Evolutionary conservation across 2,888 invertebrate genomes (phyloP).

Genomic region (Limnephilus lunatus): DNA sequence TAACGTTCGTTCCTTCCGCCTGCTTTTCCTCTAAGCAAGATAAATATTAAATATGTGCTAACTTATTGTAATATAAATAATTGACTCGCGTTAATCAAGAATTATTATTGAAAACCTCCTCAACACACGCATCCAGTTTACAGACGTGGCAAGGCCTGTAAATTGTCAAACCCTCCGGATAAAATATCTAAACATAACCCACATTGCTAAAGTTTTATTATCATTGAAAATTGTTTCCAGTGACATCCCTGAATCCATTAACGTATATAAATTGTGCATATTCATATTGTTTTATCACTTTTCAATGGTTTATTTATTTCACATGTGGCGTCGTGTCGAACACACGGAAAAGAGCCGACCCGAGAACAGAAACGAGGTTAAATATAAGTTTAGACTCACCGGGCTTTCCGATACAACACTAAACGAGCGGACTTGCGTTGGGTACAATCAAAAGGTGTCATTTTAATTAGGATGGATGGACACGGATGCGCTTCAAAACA

Average conservation of each 20-base stretch:
- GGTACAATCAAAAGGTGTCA: slow-evolving; percentile 12
- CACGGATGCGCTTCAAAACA: slow-evolving; percentile 2
- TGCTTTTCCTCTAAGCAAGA: too few relatives aligned
- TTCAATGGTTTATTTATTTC: slow-evolving; percentile 39
- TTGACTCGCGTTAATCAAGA: too few relatives aligned
- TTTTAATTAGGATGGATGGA: slow-evolving; percentile 12
- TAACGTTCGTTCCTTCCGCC: too few relatives aligned
- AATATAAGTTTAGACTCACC: slow-evolving; percentile 57
- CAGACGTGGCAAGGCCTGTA: too few relatives aligned
- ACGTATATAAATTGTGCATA: neutral
- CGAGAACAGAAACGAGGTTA: slow-evolving; percentile 42
- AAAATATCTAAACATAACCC: too few relatives aligned
- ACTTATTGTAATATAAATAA: too few relatives aligned
- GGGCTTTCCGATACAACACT: slow-evolving; percentile 55
- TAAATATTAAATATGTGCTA: too few relatives aligned
- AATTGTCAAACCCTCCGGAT: too few relatives aligned
- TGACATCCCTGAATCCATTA: neutral
- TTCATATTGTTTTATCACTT: slow-evolving; percentile 16
- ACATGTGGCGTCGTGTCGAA: slow-evolving; percentile 43
- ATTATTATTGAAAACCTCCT: too few relatives aligned
- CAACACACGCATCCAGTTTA: too few relatives aligned
- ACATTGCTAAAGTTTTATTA: too few relatives aligned
- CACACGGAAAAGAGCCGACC: neutral
- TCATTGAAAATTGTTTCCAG: neutral
- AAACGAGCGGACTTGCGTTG: neutral